Evolutionary conservation across 2,113 vertebrate species (phyloP).

Genomic region (Thymallus thymallus): DNA sequence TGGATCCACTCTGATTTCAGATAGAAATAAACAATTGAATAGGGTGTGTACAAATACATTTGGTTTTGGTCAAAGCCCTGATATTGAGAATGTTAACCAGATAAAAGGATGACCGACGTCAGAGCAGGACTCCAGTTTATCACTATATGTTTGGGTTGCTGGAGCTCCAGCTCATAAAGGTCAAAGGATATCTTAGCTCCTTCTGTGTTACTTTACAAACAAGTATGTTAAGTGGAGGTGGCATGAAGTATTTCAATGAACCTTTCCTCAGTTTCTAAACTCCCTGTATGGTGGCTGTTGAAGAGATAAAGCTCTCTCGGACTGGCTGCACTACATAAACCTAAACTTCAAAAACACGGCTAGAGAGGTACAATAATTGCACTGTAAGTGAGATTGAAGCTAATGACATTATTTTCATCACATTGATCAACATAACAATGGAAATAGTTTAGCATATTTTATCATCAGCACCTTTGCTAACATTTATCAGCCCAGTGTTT

Average conservation of each 20-base stretch:
- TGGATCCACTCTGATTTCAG: not conserved
- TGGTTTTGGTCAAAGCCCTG: not conserved
- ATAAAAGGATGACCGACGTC: not conserved
- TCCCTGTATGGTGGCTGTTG: too few species aligned
- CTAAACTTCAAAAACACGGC: too few species aligned
- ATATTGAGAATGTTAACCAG: not conserved
- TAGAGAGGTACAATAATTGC: too few species aligned
- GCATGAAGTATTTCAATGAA: not conserved
- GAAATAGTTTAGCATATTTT: too few species aligned
- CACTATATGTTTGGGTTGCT: not conserved
- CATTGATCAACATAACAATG: too few species aligned
- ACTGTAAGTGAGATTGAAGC: too few species aligned
- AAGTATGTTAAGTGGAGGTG: not conserved
- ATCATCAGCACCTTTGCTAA: too few species aligned
- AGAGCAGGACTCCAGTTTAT: not conserved
- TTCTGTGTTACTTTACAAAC: not conserved
- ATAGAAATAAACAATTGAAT: not conserved
- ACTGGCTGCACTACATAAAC: too few species aligned
- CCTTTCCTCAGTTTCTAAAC: not conserved
- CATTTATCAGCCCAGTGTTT: too few species aligned
- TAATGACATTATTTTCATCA: too few species aligned
- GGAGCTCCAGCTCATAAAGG: not conserved
- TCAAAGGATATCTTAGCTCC: not conserved
- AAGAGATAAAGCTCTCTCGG: too few species aligned
- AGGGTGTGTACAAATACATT: not conserved